Percentiles rank a stretch among this genome's conserved stretches.
Conservation (phyloP, 2,797 vertebrate genomes). For the Gymnothorax reevesii region DNA sequence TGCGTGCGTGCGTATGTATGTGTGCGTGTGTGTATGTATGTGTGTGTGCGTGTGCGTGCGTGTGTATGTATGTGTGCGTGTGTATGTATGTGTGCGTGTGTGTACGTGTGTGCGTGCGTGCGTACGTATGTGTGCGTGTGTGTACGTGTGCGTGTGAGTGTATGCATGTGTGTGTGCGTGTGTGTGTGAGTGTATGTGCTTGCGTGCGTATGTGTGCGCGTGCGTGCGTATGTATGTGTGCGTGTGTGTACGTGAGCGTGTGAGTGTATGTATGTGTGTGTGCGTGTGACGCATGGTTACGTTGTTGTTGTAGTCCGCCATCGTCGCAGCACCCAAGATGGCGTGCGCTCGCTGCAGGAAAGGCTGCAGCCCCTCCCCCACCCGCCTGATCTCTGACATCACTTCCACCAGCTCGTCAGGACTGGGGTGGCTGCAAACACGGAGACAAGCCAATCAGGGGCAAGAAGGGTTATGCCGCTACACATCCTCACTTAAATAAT, state of each 20-base stretch:
- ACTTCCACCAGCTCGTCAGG: constrained; percentile 84
- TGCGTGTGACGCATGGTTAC: constrained; percentile 59
- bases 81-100: not conserved
- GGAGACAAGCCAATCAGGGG: not conserved
- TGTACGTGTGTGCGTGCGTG: not conserved
- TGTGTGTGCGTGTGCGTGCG: not conserved
- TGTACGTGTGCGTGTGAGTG: too few relatives aligned
- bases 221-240: too few relatives aligned
- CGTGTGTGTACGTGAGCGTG: not conserved
- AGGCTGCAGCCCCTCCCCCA: constrained; percentile 85
- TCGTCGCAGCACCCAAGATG: constrained; percentile 81
- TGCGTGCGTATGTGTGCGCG: too few relatives aligned
- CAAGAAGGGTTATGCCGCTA: not conserved
- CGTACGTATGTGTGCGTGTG: too few relatives aligned
- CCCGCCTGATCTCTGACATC: constrained; percentile 80
- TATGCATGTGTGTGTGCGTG: too few relatives aligned
- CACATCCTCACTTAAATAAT: too few relatives aligned
- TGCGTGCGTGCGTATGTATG: not conserved
- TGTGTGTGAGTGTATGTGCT: too few relatives aligned
- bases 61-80: not conserved
- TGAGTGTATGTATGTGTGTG: not conserved
- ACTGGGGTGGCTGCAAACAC: constrained; percentile 76
- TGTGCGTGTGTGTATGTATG: not conserved
- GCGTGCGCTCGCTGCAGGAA: constrained; percentile 87
- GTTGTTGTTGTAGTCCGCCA: constrained; percentile 82